phyloP scores from a whole-genome alignment of 2,888 invertebrate species.

The Eupithecia abbreviata region DNA sequence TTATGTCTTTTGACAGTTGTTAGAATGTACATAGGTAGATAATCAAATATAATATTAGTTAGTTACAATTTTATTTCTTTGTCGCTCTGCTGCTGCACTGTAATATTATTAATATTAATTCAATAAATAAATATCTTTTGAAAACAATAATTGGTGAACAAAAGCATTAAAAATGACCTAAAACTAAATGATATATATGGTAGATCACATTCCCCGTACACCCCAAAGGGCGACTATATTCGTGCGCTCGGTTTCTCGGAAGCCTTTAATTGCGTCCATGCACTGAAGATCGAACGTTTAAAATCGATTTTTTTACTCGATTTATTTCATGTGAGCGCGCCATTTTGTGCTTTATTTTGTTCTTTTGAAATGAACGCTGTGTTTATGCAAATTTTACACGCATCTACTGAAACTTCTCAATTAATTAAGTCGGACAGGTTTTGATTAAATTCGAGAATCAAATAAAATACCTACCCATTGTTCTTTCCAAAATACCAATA shows the following conservation, averaged over 20 bases:
- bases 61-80: too few species aligned
- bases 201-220: slow-evolving; percentile 46
- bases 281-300: slow-evolving; percentile 80
- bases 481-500: too few species aligned
- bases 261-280: slow-evolving; percentile 82
- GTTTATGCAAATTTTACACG: slow-evolving; percentile 83
- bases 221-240: slow-evolving; percentile 59
- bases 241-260: slow-evolving; percentile 73
- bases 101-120: too few species aligned
- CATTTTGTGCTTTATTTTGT: slow-evolving; percentile 75
- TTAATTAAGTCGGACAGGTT: slow-evolving; percentile 66
- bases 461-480: background rate
- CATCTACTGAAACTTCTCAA: slow-evolving; percentile 81
- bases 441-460: slow-evolving; percentile 38
- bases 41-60: too few species aligned
- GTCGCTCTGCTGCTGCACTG: too few species aligned
- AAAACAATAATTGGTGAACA: slow-evolving; percentile 11
- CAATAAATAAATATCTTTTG: background rate
- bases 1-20: too few species aligned
- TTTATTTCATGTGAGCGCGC: slow-evolving; percentile 74
- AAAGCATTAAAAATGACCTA: slow-evolving; percentile 28
- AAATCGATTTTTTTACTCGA: slow-evolving; percentile 82
- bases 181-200: slow-evolving; percentile 14
- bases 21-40: too few species aligned
- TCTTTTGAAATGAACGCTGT: slow-evolving; percentile 76